Evolutionary conservation across 2,797 vertebrate genomes (phyloP), one percentile per base, ranked within the genome.

Genomic region (Atherinosoma microstoma): DNA sequence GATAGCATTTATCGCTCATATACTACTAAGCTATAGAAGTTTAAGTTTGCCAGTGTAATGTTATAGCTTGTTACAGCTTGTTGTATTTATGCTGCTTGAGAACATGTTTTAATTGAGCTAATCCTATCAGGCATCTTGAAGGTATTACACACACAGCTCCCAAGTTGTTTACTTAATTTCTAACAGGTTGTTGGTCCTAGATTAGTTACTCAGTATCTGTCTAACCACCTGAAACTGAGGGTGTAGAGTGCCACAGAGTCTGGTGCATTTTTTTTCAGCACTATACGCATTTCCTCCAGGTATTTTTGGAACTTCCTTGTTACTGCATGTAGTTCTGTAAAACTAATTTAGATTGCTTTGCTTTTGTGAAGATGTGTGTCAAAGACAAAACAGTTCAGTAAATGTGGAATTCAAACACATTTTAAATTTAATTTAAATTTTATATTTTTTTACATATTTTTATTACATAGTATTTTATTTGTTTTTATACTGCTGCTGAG

Each of bases 291-390:
- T 82, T 82, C 69, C 76, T 76, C 58, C 1, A 16, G n/a, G 72
- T 80, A 83, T 76, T 81, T 84, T 75, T 72, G 77, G 62, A 75
- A 45, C 64, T 84, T 86, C 59, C 67, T 83, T 76, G 56, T 76
- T 40, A 60, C 4, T 15, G 36, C 3, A 12, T 57, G n/a, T 11
- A 35, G 16, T 76, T 72, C 45, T 49, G 36, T 67, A 29, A 70
- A 84, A 67, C 20, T 42, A 6, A 66, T 18, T 67, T 32, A 2
- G 0, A 45, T 36, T 35, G 18, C 57, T 71, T 34, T 38, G 11
- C 18, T 62, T 29, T 58, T 54, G 1, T 49, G 0, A 16, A 24
- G 29, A 56, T 42, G 7, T 40, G 3, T 51, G 0, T 47, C 29
- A 15, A 51, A 27, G 6, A 12, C 3, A 22, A 27, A 54, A 13